Conservation (phyloP, 2,113 vertebrate genomes). For the Bos indicus region DNA sequence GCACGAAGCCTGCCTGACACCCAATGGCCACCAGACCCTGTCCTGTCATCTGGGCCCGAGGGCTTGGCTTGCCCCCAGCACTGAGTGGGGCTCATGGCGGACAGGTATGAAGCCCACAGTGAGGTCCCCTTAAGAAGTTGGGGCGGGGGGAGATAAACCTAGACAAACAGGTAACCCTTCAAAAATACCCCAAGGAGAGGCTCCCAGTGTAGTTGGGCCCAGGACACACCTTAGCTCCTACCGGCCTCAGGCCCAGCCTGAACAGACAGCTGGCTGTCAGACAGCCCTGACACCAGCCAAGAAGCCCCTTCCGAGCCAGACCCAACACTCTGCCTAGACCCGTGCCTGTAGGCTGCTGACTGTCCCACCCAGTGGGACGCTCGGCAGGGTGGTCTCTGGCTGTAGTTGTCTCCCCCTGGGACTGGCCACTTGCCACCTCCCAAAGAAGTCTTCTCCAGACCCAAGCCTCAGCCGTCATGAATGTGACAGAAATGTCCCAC, state of each 20-base stretch:
- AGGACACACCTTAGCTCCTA: background rate
- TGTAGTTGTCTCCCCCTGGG: rapidly evolving
- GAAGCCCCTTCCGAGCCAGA: background rate
- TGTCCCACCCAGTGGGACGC: rapidly evolving
- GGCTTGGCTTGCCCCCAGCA: background rate
- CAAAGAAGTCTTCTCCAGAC: background rate
- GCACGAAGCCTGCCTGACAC: rapidly evolving
- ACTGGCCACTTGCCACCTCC: background rate
- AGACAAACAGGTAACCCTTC: background rate
- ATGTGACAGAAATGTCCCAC: rapidly evolving
- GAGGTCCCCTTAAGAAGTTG: background rate
- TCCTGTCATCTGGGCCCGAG: background rate
- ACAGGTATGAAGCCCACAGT: rapidly evolving
- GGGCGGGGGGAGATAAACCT: background rate
- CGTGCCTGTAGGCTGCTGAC: too few relatives aligned
- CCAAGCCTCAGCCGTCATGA: background rate
- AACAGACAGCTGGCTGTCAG: background rate
- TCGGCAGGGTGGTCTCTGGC: rapidly evolving
- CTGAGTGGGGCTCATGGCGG: rapidly evolving
- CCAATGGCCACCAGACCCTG: background rate
- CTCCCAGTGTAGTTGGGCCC: background rate
- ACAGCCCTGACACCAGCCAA: background rate
- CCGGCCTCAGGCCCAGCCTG: rapidly evolving
- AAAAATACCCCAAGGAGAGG: background rate
- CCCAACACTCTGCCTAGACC: too few relatives aligned